Conservation (phyloP, 2,797 vertebrate genomes). For the Gallinago solitaria region DNA sequence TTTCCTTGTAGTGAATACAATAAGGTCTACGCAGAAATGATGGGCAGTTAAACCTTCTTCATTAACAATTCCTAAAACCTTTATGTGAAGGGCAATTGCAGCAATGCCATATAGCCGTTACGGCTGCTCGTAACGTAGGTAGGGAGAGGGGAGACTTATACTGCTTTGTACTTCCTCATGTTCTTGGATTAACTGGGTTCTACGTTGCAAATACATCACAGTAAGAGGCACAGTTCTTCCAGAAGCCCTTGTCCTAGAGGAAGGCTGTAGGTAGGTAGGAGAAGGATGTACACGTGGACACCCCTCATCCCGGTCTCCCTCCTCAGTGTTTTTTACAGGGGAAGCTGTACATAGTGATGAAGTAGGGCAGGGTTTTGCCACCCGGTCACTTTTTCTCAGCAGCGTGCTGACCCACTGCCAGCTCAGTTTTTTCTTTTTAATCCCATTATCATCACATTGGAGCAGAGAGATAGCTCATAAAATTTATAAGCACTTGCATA, state of each 20-base stretch:
- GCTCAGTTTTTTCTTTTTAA: not conserved
- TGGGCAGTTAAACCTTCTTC: not conserved
- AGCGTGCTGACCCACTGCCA: not conserved
- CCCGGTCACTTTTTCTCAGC: not conserved
- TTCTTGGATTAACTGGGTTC: not conserved
- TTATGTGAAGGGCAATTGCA: not conserved
- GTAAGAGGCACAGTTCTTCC: too few relatives aligned
- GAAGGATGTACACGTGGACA: fast-evolving
- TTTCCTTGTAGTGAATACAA: not conserved
- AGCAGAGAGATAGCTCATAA: not conserved
- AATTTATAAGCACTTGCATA: not conserved
- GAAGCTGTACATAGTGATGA: fast-evolving
- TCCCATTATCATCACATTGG: not conserved
- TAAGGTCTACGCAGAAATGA: not conserved
- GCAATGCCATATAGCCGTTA: too few relatives aligned
- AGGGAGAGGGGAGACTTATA: too few relatives aligned
- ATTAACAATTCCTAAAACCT: not conserved
- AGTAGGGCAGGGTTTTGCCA: not conserved
- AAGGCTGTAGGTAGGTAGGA: not conserved
- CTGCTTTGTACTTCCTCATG: not conserved
- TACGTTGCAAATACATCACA: not conserved
- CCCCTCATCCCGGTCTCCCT: not conserved
- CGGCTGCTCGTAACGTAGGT: too few relatives aligned
- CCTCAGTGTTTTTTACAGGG: fast-evolving
- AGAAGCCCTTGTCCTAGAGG: not conserved